These are phyloP conservation scores for Oryctolagus cuniculus DNA, from an alignment of 2,113 vertebrate genomes.

Conservation along the genomic window mOryCun1.1 NC_091440.1:41718501-41719000, in stretches of 20 bases:
- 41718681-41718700: neutral
- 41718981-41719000: slow-evolving; percentile 10
- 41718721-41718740: neutral
- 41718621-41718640: neutral
- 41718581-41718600: neutral
- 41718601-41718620: slow-evolving; percentile 10
- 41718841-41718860: neutral
- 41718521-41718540: neutral
- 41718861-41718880: neutral
- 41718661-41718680: neutral
- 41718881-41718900: neutral
- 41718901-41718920: neutral
- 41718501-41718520: neutral
- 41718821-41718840: neutral
- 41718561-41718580: slow-evolving; percentile 16
- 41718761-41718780: neutral
- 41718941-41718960: neutral
- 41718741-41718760: neutral
- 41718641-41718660: neutral
- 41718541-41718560: neutral
- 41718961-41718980: neutral
- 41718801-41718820: neutral
- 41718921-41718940: neutral
- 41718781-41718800: neutral
- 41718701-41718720: neutral